A percentile compares a stretch with the other conserved stretches of the same genome.
Evolutionary conservation across 2,113 vertebrate species (phyloP).

Genomic region (Rhinoptilus africanus): DNA sequence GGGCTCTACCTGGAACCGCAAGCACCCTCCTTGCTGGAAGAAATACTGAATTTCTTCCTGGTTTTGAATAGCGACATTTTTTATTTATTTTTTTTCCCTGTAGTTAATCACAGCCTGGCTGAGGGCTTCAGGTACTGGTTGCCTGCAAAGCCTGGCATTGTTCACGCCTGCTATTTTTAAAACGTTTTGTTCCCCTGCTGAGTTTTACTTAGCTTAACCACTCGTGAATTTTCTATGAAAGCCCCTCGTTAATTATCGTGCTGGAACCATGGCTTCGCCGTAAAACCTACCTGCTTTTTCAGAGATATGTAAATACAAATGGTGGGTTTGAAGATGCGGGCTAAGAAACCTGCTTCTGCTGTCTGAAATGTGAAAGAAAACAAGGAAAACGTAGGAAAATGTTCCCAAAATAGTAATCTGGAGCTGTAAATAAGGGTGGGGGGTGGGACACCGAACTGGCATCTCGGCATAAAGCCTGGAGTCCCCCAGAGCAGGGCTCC

Average conservation of each 20-base stretch:
- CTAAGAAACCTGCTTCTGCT: background rate
- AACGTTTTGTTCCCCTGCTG: background rate
- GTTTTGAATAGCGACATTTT: background rate
- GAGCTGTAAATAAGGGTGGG: background rate
- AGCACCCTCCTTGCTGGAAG: background rate
- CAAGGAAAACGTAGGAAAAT: accelerated
- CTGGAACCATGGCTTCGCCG: accelerated
- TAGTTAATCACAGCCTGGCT: background rate
- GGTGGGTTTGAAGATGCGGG: accelerated
- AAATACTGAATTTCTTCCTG: background rate
- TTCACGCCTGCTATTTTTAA: background rate
- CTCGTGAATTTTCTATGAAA: background rate
- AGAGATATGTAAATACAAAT: background rate
- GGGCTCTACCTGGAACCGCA: background rate
- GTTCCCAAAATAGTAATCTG: accelerated
- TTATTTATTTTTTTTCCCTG: background rate
- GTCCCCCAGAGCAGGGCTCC: background rate
- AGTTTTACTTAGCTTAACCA: background rate
- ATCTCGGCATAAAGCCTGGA: background rate
- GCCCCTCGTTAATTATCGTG: background rate
- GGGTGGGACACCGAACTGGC: accelerated
- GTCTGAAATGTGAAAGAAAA: background rate
- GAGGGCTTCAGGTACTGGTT: background rate
- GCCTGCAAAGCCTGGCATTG: background rate
- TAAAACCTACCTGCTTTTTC: background rate